Evolutionary conservation across 2,113 vertebrate species (phyloP), one percentile per base, ranked within the genome.

Genomic region (Vanacampus margaritifer): DNA sequence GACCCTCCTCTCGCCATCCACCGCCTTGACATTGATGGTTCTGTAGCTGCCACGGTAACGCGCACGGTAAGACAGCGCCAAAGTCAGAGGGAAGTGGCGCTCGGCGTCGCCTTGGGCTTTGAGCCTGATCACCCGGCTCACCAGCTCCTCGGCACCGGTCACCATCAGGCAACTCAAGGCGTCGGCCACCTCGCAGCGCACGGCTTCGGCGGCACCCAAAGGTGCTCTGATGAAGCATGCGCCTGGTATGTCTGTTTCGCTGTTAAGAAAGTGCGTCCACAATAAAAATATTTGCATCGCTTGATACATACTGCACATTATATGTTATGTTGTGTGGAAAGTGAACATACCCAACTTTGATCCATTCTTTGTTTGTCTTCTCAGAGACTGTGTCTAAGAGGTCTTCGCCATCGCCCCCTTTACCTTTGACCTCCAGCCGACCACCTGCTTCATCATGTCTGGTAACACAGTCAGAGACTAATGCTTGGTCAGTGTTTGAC

Each of bases 11-110:
- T 82, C 79, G 21, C 67, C 67, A 3, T 88, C 82, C 0, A 88
- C 88, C 51, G 92, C 67, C 82, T 96, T 97, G 62, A 97, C 93
- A 61, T 91, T 73, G 12, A 94, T 79, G 1, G 95, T 93, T 73
- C 84, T 79, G 76, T 94, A 94, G 90, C 84, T 93, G 75, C 93
- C 90, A 51, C 85, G 90, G 81, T 93, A 93, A 35, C 65, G 59
- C 10, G 90, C 82, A 3, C 57, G 86, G 69, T 93, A 96, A 11
- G 94, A 93, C 60, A 97, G 87, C 1, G 78, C 84, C 58, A 95
- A 70, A 14, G 70, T 82, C 64, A 96, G 83, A 2, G 93, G 94
- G 69, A 94, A 94, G 66, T 73, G 80, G 48, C 86, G 17, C 32
- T 37, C 13, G 3, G 65, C 60, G 9, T 70, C 28, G 2, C 66